Evolutionary conservation across 92 coral and sea anemone genomes (phyloP).

Genomic region (Micromussa lordhowensis): DNA sequence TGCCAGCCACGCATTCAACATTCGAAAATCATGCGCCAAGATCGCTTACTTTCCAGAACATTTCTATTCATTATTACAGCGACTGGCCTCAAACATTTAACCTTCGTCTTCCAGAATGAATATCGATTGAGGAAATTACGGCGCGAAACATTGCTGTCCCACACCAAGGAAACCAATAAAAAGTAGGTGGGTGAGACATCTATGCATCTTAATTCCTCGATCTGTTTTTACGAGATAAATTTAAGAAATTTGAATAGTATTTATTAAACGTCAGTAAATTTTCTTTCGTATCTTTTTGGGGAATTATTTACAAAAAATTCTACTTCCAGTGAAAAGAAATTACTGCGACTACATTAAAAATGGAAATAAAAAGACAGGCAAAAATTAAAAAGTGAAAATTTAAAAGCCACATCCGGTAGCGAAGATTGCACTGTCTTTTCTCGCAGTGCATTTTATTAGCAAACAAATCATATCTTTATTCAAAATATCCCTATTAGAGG

Average conservation of each 20-base stretch:
- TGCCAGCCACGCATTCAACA: not conserved
- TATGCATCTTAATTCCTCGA: not conserved
- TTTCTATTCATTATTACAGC: not conserved
- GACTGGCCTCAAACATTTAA: not conserved
- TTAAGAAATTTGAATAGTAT: too few relatives aligned
- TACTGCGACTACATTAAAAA: not conserved
- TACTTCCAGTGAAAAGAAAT: not conserved
- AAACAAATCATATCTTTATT: not conserved
- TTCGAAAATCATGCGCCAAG: not conserved
- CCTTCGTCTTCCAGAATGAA: not conserved
- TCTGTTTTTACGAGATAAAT: not conserved
- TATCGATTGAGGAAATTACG: not conserved
- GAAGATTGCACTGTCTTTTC: not conserved
- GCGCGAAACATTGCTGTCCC: not conserved
- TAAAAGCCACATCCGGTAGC: not conserved
- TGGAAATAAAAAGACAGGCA: not conserved
- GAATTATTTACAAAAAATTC: not conserved
- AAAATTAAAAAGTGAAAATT: not conserved
- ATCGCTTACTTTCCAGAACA: not conserved
- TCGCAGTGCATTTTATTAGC: not conserved
- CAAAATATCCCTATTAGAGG: not conserved
- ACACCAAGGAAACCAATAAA: not conserved
- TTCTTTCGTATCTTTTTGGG: not conserved
- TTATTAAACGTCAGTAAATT: not conserved
- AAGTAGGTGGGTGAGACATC: not conserved